Evolutionary conservation across 1,140 invertebrate species (phyloP), one percentile per base, ranked within the genome.

Genomic region (Brachionus rotundiformis): DNA sequence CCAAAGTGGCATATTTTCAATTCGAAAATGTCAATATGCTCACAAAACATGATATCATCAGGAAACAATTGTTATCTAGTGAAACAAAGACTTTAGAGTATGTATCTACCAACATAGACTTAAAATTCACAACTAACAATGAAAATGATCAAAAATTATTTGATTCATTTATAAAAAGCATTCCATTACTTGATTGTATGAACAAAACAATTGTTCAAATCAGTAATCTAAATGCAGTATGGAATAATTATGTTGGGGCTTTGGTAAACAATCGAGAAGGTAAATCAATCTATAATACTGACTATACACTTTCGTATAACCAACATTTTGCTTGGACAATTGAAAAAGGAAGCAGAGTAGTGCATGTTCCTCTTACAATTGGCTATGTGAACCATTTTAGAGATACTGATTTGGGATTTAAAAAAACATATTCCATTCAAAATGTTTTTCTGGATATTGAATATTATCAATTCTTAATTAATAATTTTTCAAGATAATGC

Each of bases 291-390:
- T 61, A 23, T 10, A 61, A 61, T 3, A 61, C 54, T 3, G 27
- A 63, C 4, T 63, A 31, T 13, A 63, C 61, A 2, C 11, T 29
- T n/a, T 63, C 61, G 4, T 29, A 29, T 29, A 63, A 29, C 31
- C 61, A 63, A n/a, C 61, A 63, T 63, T 63, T 63, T 63, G 61
- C 61, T 23, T 63, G 23, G 61, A 63, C 2, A 31, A 29, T 63
- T 29, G 31, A 3, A 29, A 8, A 7, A 1, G n/a, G 11, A 31
- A 29, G 25, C 4, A 63, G 29, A 31, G 13, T 3, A 4, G 11
- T 29, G 1, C 5, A n/a, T 1, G 27, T 63, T 3, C 27, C 61
- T 1, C 4, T 63, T 11, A 5, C 29, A 31, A 4, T 29, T 29
- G 61, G 61, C 1, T 63, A 63, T 63, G 61, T 63, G 1, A 63